Percentiles rank a stretch among this genome's conserved stretches.
Conservation (phyloP, 2,113 vertebrate genomes). For the Alaudala cheleensis region DNA sequence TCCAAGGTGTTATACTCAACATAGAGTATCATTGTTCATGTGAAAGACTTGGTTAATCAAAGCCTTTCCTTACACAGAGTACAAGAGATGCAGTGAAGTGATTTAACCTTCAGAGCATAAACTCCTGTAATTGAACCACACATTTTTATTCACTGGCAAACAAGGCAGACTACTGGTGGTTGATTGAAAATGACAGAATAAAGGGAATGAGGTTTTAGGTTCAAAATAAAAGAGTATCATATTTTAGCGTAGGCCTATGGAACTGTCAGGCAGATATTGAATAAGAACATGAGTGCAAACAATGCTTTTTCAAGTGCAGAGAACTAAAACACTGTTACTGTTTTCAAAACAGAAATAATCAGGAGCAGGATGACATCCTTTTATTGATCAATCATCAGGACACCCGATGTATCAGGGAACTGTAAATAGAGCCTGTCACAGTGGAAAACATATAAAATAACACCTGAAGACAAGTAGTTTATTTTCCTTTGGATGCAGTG, state of each 20-base stretch:
- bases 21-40: neutral
- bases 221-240: neutral
- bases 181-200: constrained; percentile 37
- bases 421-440: neutral
- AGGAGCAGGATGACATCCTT: neutral
- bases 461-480: neutral
- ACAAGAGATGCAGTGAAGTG: constrained; percentile 18
- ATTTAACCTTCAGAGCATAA: constrained; percentile 61
- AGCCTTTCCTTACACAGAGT: constrained; percentile 31
- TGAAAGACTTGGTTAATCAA: constrained; percentile 57
- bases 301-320: neutral
- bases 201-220: neutral
- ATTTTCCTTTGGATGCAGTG: neutral
- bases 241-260: neutral
- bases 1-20: neutral
- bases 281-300: neutral
- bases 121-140: constrained; percentile 45
- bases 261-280: neutral
- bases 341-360: neutral
- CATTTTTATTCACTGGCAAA: constrained; percentile 44
- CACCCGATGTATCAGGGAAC: neutral
- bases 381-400: neutral
- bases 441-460: neutral
- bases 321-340: neutral
- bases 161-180: neutral